Evolutionary conservation across 2,888 invertebrate genomes (phyloP), one percentile per base, ranked within the genome.

Genomic region (Emmelina monodactyla): DNA sequence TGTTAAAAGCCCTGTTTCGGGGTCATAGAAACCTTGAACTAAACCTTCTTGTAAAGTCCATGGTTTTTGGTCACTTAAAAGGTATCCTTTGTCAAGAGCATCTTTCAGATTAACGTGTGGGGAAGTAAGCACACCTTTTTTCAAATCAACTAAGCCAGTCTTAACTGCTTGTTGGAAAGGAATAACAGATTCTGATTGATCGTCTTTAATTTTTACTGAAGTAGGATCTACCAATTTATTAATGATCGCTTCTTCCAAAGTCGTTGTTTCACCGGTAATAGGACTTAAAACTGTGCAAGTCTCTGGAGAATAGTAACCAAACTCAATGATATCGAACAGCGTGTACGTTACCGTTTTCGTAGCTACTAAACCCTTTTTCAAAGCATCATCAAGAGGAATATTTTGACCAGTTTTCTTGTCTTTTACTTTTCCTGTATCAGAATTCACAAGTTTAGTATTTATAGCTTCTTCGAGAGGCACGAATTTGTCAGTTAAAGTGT

Each of bases 1-100:
- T 3, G 84, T 83, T 40, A 91, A 85, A 34, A 86, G 83, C 1
- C 92, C 91, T 2, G 88, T 86, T 43, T 84, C 83, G 2, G 88
- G 83, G 55, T 92, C 87, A 58, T 92, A 94, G 28, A 89, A 83
- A 41, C 89, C 88, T 62, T 91, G 88, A 15, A 91, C 87, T 35
- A 94, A 69, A 10, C 91, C 90, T 73, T 93, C 91, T 60, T 91
- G 91, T 39, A 94, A 68, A 0, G 92, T 89, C 84, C 89, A 86
- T 0, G 93, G 92, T 52, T 89, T 87, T 35, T 86, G 84, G 16
- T 90, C 88, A 51, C 88, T 90, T 16, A 93, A 68, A 28, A 94
- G 80, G 56, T 89, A 91, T 5, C 93, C 92, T 58, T 90, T 92
- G 33, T 88, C 85, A 47, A 88, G 85, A 2, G 93, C 94, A 48